These are phyloP conservation scores for Belonocnema kinseyi DNA, from an alignment of 1,140 invertebrate genomes.

Conservation along the genomic window DNA sequence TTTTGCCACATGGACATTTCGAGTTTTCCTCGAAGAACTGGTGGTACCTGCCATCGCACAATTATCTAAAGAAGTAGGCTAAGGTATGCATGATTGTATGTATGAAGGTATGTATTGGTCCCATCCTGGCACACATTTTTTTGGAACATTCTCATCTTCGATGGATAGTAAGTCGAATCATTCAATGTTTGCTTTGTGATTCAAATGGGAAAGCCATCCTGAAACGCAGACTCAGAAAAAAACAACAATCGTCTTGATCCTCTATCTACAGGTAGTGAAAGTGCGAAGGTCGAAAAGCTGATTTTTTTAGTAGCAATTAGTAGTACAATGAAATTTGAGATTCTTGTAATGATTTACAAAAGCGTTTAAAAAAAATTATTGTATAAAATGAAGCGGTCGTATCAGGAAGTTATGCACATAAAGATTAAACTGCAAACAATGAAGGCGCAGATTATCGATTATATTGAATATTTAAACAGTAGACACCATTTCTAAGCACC, in stretches of 20 bases:
- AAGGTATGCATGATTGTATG: no score
- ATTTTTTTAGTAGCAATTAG: no score
- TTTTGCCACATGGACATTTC: conserved; percentile 38
- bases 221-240: neutral
- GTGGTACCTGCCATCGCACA: conserved; percentile 29
- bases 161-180: no score
- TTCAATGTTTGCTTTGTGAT: conserved; percentile 58
- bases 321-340: no score
- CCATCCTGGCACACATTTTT: no score
- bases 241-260: no score
- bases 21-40: conserved; percentile 52
- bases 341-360: no score
- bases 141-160: conserved; percentile 32
- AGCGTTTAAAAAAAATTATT: no score
- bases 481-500: neutral
- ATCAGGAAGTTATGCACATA: neutral
- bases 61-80: no score
- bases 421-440: neutral
- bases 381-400: neutral
- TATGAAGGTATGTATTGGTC: no score
- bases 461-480: neutral
- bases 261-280: no score
- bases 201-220: conserved; percentile 55
- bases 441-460: conserved; percentile 9
- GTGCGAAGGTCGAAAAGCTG: no score